Conservation (phyloP, 1,140 invertebrate species). For the Trichoplusia ni region DNA sequence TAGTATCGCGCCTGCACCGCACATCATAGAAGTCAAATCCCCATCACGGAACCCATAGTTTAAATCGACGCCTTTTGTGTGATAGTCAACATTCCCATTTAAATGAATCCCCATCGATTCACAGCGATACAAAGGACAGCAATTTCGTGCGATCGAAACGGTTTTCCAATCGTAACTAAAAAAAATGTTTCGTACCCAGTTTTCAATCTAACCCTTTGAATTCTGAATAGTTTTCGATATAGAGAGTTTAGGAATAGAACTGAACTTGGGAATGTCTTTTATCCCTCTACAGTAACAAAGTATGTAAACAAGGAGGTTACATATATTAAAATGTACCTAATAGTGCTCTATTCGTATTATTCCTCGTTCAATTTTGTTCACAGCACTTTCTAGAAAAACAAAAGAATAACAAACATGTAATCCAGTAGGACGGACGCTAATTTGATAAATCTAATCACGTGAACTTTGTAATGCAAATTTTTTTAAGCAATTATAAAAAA, state of each 20-base stretch:
- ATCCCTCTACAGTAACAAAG: no score
- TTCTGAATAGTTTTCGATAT: constrained; percentile 24
- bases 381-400: no score
- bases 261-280: no score
- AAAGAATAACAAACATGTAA: no score
- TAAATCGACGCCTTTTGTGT: constrained; percentile 24
- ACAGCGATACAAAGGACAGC: constrained; percentile 30
- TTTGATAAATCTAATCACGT: no score
- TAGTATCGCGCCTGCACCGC: neutral
- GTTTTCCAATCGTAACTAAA: constrained; percentile 30
- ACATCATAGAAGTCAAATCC: neutral
- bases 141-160: constrained; percentile 33
- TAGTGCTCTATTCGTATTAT: no score
- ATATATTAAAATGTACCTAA: no score
- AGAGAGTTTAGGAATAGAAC: constrained; percentile 18
- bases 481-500: no score
- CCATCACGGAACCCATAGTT: constrained; percentile 13
- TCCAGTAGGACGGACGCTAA: no score
- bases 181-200: constrained; percentile 23
- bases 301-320: no score
- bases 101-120: constrained; percentile 31
- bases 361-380: no score
- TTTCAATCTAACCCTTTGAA: constrained; percentile 30
- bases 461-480: no score
- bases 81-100: constrained; percentile 26